phyloP scores from a whole-genome alignment of 35 echinoderm and acorn worm species.

The Lytechinus pictus region DNA sequence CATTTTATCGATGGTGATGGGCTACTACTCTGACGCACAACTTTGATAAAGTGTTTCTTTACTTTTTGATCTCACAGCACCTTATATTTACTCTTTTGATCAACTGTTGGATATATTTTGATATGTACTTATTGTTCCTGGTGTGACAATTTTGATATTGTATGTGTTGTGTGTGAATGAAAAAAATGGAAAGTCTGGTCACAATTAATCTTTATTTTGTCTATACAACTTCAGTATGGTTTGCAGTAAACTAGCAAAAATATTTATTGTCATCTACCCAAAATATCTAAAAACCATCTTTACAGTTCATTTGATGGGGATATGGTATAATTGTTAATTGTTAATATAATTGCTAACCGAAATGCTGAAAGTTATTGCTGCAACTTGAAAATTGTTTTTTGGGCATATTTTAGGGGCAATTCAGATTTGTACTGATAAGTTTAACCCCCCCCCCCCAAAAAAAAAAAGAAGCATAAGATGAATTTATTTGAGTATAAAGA shows the following conservation, averaged over 20 bases:
- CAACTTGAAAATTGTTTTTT: too few species aligned
- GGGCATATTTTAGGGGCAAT: too few species aligned
- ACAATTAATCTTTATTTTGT: background rate
- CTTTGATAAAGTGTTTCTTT: conserved; percentile 14
- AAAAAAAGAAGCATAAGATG: too few species aligned
- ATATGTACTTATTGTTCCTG: background rate
- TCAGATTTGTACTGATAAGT: too few species aligned
- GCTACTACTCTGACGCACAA: conserved; percentile 1
- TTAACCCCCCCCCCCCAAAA: too few species aligned
- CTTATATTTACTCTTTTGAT: conserved; percentile 15
- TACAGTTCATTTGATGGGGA: background rate
- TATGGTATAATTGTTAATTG: too few species aligned
- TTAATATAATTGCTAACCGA: too few species aligned
- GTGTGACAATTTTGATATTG: background rate
- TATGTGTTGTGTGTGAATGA: background rate
- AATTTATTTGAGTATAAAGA: background rate
- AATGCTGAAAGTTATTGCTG: background rate
- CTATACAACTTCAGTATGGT: background rate
- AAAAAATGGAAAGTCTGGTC: background rate
- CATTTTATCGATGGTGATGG: background rate
- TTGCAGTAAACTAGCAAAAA: background rate
- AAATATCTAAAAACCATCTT: background rate
- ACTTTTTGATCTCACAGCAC: background rate
- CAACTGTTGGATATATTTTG: background rate
- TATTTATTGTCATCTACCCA: background rate